Evolutionary conservation across 2,797 vertebrate genomes (phyloP).

Genomic region (Morus bassanus): DNA sequence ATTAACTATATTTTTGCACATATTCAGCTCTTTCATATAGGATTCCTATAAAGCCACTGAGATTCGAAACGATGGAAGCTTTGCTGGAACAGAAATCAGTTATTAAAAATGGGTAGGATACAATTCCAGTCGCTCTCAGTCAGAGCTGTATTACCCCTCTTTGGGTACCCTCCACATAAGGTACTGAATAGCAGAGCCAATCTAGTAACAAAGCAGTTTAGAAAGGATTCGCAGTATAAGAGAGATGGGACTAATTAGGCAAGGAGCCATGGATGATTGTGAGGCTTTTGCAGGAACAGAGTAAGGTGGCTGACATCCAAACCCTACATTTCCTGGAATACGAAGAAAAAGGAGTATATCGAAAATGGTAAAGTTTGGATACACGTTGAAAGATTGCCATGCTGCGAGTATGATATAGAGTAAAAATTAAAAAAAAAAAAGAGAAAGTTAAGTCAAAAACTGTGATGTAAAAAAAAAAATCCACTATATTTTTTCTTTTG

Average conservation of each 20-base stretch:
- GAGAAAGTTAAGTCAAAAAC: background rate
- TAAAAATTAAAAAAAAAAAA: background rate
- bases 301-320: conserved; percentile 46
- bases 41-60: background rate
- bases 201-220: conserved; percentile 26
- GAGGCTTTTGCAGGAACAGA: conserved; percentile 33
- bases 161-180: background rate
- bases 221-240: conserved; percentile 2
- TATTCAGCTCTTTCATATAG: background rate
- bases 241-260: conserved; percentile 54
- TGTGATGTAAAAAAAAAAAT: background rate
- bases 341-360: background rate
- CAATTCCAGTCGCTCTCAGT: background rate
- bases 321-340: conserved; percentile 46
- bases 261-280: conserved; percentile 38
- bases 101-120: background rate
- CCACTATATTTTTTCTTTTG: background rate
- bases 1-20: conserved; percentile 1
- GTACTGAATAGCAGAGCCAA: background rate
- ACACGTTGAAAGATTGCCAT: background rate
- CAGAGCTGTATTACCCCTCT: background rate
- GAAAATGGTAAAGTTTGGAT: conserved; percentile 15
- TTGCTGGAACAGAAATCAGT: background rate
- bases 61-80: background rate
- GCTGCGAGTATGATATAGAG: background rate